Evolutionary conservation across 2,797 vertebrate genomes (phyloP), one percentile per base, ranked within the genome.

Genomic region (Danio jaintianensis): DNA sequence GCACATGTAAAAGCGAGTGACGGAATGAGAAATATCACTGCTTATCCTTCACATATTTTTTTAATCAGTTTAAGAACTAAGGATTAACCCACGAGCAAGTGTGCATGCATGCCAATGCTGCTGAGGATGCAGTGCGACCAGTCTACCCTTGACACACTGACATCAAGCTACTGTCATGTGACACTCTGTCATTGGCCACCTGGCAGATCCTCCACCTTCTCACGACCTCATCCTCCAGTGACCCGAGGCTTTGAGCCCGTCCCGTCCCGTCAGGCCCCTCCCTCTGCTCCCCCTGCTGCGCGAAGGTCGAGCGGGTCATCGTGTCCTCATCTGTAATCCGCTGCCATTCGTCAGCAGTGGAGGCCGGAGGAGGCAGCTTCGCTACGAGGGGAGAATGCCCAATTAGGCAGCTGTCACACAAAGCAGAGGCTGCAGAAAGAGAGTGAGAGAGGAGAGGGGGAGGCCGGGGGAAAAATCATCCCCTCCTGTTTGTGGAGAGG

Each of bases 361-460:
- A 61, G 81, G 94, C 92, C 93, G 70, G 82, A 82, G 85, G 80
- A 82, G 80, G 94, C 93, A 94, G 92, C 91, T 93, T 94, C 83
- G 91, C 94, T 94, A 95, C 93, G 94, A 93, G 91, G 93, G 92
- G 93, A 95, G 94, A 95, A 95, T 95, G 93, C 95, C 94, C 95
- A 96, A 96, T 95, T 95, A 95, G 95, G 94, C 94, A 95, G 94
- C 95, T 96, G 95, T 95, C 94, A 95, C 94, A 95, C 95, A 95
- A 94, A 95, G 94, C 94, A 93, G 88, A 94, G 93, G 92, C 94
- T 94, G 94, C 93, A 94, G 94, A 94, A 94, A 94, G 72, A 76
- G 70, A 64, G 74, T 64, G 52, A 67, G 75, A 71, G 71, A 48
- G 53, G 61, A 50, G 61, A 56, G 63, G 56, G 61, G 45, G 62